Conservation (phyloP, 2,113 vertebrate genomes). For the Pandion haliaetus region DNA sequence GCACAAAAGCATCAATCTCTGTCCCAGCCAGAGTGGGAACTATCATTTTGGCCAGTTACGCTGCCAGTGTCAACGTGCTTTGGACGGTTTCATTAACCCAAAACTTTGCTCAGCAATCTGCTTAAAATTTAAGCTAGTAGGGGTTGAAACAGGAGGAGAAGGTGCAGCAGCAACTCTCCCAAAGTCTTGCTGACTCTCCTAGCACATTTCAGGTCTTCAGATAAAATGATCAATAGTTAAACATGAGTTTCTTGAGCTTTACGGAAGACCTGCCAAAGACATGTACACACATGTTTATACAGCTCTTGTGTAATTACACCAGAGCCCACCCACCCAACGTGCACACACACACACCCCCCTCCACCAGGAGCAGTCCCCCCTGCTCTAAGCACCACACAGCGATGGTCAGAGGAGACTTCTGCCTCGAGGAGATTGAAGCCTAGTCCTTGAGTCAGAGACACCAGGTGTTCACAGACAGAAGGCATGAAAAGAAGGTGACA, state of each 20-base stretch:
- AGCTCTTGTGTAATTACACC: not conserved
- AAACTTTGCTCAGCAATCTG: not conserved
- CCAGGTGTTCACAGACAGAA: not conserved
- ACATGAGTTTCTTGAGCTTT: not conserved
- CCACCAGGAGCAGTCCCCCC: no score
- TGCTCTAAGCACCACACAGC: not conserved
- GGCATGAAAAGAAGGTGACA: rapidly evolving
- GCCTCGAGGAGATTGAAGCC: not conserved
- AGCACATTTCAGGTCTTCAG: not conserved
- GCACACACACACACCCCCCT: rapidly evolving
- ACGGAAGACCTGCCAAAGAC: not conserved
- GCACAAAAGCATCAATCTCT: not conserved
- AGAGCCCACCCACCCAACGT: rapidly evolving
- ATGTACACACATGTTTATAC: rapidly evolving
- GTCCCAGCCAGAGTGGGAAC: not conserved
- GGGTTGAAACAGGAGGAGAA: not conserved
- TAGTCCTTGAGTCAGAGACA: not conserved
- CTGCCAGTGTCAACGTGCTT: not conserved
- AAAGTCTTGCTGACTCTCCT: not conserved
- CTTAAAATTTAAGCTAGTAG: not conserved
- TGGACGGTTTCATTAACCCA: not conserved
- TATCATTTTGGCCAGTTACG: not conserved
- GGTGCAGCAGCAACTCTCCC: not conserved
- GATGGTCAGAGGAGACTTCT: not conserved
- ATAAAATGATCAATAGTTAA: rapidly evolving